Evolutionary conservation across 1,140 invertebrate genomes (phyloP), one percentile per base, ranked within the genome.

Genomic region (Drosophila nebulosa): DNA sequence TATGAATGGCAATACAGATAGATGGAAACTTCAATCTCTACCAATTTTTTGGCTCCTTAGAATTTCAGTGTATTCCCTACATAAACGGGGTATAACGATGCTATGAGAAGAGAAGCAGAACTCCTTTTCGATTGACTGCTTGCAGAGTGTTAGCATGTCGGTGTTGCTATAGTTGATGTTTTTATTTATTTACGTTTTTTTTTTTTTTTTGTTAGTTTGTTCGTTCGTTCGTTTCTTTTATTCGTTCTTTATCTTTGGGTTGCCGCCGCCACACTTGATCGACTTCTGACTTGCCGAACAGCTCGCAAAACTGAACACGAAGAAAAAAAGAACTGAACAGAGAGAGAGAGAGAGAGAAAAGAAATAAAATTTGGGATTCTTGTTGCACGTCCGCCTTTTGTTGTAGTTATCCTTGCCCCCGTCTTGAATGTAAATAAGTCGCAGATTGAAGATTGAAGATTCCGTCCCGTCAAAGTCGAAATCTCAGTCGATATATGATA

Each of bases 401-500:
- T 46, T 46, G 16, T 46, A 46, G 39, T 46, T 46, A 46, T 46
- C 39, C 39, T 46, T 46, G 39, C 39, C 39, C 39, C 39, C 39
- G 39, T 46, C 39, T 46, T 46, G 18, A 46, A 46, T 46, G 39
- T 46, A 46, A 46, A 46, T 46, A 46, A 46, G 39, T 57, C 16
- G 30, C 30, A 36, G 26, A 57, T 35, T 30, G 26, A 21, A 36
- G 21, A 57, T 58, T 30, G 55, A 26, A 57, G 55, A 36, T 57
- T 32, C 56, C 35, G 55, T 57, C 36, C 64, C 55, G 65, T 77
- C 57, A 75, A 75, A 75, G 71, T 75, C 73, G 72, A 76, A 75
- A 64, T 75, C 64, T 74, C 76, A 77, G 74, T 78, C 67, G 74
- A 69, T 74, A 86, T 83, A 83, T 83, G 83, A 86, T 86, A 78